Percentiles rank a stretch among this genome's conserved stretches.
Evolutionary conservation across 1,140 invertebrate species (phyloP).

Genomic region (Leptoteleia sp.): DNA sequence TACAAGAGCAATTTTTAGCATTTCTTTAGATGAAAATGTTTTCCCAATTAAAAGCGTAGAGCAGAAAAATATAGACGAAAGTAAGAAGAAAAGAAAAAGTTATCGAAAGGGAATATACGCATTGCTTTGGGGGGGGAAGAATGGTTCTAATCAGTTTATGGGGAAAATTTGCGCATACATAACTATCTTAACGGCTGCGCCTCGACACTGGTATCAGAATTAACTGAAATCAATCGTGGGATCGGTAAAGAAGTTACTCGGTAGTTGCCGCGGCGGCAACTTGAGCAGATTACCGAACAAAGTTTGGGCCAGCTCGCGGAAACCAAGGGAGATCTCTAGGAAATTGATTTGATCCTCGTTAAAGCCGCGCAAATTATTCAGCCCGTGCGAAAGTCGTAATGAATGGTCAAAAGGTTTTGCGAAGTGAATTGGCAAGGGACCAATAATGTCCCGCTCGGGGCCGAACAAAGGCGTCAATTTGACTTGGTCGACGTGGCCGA

Average conservation of each 20-base stretch:
- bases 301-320: conserved; percentile 16
- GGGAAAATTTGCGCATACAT: too few relatives aligned
- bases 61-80: too few relatives aligned
- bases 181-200: too few relatives aligned
- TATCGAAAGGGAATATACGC: too few relatives aligned
- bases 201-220: neutral
- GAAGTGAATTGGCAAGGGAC: conserved; percentile 29
- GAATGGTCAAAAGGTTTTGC: conserved; percentile 50
- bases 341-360: conserved; percentile 45
- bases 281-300: conserved; percentile 20
- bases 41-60: too few relatives aligned
- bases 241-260: conserved; percentile 15
- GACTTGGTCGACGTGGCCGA: conserved; percentile 15
- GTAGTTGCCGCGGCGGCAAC: conserved; percentile 3
- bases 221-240: conserved; percentile 14
- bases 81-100: too few relatives aligned
- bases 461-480: conserved; percentile 43
- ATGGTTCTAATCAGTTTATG: too few relatives aligned
- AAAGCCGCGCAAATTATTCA: conserved; percentile 49
- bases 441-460: conserved; percentile 8
- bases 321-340: conserved; percentile 6
- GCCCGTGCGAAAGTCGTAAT: conserved; percentile 32
- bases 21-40: too few relatives aligned
- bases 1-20: too few relatives aligned
- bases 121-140: too few relatives aligned